These are phyloP conservation scores for Neomorphus geoffroyi DNA, from an alignment of 2,797 vertebrate genomes.

Conservation along the genomic window DNA sequence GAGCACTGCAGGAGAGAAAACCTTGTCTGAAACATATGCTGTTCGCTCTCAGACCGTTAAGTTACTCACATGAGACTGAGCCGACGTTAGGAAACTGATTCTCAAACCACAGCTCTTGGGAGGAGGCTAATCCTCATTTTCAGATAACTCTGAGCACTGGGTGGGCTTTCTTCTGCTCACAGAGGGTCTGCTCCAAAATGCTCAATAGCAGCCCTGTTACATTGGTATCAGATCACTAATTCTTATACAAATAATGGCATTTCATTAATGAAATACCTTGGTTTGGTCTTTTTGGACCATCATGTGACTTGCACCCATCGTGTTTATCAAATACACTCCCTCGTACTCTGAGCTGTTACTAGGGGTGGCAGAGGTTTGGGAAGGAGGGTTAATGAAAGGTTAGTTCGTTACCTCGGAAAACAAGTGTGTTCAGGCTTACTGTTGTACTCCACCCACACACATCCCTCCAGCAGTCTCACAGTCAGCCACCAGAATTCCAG, in stretches of 20 bases:
- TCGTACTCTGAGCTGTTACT: neutral
- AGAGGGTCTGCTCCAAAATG: neutral
- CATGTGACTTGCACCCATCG: fast-evolving
- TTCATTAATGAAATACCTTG: neutral
- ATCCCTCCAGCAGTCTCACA: neutral
- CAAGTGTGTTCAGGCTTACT: neutral
- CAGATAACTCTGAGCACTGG: neutral
- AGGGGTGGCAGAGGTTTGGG: neutral
- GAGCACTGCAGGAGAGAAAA: too few species aligned
- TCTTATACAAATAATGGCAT: neutral
- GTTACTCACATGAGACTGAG: too few species aligned
- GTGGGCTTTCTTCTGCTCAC: neutral
- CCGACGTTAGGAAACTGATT: too few species aligned
- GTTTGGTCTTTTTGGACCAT: neutral
- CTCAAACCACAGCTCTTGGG: too few species aligned
- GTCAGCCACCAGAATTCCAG: neutral
- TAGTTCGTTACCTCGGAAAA: neutral
- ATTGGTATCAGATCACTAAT: neutral
- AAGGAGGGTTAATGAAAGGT: neutral
- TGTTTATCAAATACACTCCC: neutral
- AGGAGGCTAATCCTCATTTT: neutral
- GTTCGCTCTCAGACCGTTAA: too few species aligned
- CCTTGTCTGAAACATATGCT: too few species aligned
- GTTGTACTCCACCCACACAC: neutral
- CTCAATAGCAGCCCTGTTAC: neutral